phyloP scores from a whole-genome alignment of 2,797 vertebrate genomes.

The Monodelphis domestica region DNA sequence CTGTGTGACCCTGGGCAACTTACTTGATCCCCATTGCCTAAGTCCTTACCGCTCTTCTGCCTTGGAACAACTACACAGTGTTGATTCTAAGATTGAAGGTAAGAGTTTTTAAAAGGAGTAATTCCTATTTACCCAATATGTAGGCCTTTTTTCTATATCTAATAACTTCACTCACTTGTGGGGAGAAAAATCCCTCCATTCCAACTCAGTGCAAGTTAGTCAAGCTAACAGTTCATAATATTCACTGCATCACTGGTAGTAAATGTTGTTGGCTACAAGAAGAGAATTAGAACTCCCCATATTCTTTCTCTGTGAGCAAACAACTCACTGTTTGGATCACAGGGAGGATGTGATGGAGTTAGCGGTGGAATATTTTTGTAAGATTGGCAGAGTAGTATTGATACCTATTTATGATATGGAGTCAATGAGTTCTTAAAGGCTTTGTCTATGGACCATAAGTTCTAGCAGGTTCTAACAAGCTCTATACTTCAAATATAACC shows the following conservation, averaged over 20 bases:
- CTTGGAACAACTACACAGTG: too few species aligned
- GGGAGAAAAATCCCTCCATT: slow-evolving; percentile 21
- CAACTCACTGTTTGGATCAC: background rate
- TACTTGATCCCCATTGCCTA: too few species aligned
- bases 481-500: background rate
- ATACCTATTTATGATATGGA: background rate
- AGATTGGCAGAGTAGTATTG: background rate
- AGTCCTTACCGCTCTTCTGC: too few species aligned
- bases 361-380: background rate
- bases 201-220: background rate
- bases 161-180: slow-evolving; percentile 29
- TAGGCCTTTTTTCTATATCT: slow-evolving; percentile 46
- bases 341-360: background rate
- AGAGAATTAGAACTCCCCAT: background rate
- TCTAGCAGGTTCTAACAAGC: background rate
- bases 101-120: too few species aligned
- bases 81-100: too few species aligned
- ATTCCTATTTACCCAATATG: slow-evolving; percentile 42
- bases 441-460: background rate
- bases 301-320: slow-evolving; percentile 3
- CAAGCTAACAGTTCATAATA: background rate
- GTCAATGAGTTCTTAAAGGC: background rate
- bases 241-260: background rate
- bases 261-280: background rate
- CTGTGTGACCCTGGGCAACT: too few species aligned